Conservation (phyloP, 2,113 vertebrate genomes). For the Silurus asotus region DNA sequence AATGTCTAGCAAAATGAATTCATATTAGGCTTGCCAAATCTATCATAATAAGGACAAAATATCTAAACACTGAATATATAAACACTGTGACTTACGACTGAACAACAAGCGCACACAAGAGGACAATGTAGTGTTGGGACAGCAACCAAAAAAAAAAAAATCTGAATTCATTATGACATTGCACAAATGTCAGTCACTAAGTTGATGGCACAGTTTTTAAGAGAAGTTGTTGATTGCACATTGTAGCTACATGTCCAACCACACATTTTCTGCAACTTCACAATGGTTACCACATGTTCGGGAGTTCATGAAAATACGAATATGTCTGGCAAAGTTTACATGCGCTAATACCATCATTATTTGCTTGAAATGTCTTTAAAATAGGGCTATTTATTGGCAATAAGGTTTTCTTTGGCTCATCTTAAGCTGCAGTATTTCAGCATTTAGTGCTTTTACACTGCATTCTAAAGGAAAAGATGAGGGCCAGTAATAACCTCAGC, state of each 20-base stretch:
- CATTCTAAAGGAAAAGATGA: not conserved
- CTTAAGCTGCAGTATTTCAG: not conserved
- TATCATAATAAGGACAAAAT: not conserved
- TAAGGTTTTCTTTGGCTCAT: not conserved
- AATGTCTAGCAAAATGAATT: not conserved
- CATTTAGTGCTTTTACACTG: not conserved
- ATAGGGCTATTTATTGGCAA: not conserved
- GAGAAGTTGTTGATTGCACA: not conserved
- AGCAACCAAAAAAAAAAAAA: not conserved
- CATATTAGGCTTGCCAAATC: not conserved
- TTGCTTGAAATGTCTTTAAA: not conserved
- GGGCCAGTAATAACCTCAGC: not conserved
- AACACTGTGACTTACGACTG: not conserved
- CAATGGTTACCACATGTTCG: not conserved
- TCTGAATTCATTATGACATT: not conserved
- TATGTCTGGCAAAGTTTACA: not conserved
- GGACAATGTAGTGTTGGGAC: not conserved
- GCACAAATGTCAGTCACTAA: not conserved
- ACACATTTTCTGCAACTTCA: not conserved
- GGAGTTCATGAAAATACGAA: constrained; percentile 2
- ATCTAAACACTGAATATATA: not conserved
- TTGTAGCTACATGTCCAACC: not conserved
- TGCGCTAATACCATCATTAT: not conserved
- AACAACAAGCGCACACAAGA: not conserved
- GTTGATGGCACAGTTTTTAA: not conserved